phyloP scores from a whole-genome alignment of 1,140 invertebrate species.

The Orius insidiosus region DNA sequence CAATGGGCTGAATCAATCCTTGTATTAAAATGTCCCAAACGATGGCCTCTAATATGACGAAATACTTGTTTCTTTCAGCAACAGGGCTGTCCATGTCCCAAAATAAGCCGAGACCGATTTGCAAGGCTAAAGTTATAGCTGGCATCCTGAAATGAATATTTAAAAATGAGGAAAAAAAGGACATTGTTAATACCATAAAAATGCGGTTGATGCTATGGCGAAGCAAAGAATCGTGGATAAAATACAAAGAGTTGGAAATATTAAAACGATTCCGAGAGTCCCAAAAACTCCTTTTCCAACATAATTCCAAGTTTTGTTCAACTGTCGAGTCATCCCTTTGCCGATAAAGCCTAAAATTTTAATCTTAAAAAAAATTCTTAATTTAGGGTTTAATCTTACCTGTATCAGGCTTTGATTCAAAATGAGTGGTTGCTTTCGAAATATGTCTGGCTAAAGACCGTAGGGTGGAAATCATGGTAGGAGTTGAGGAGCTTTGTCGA shows the following conservation, averaged over 20 bases:
- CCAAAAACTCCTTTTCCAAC: constrained; percentile 71
- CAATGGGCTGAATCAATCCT: constrained; percentile 63
- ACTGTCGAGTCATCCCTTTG: constrained; percentile 73
- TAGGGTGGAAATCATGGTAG: constrained; percentile 68
- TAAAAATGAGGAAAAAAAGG: not conserved
- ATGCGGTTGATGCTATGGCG: constrained; percentile 47
- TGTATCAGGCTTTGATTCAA: constrained; percentile 84
- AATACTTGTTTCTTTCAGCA: constrained; percentile 46
- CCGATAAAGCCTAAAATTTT: constrained; percentile 66
- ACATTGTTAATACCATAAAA: constrained; percentile 49
- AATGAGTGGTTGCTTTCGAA: constrained; percentile 72
- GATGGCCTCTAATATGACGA: constrained; percentile 62
- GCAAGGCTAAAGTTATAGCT: constrained; percentile 48
- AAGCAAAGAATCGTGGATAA: constrained; percentile 46
- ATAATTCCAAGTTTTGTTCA: constrained; percentile 85
- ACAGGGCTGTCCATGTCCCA: constrained; percentile 75
- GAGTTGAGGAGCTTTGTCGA: constrained; percentile 66
- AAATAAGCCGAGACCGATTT: constrained; percentile 55
- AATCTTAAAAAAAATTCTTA: not conserved
- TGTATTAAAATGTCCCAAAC: constrained; percentile 63
- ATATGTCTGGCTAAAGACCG: constrained; percentile 74
- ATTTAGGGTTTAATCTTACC: constrained; percentile 35
- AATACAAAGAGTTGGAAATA: constrained; percentile 61
- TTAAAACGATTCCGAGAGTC: constrained; percentile 53
- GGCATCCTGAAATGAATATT: constrained; percentile 45